phyloP scores from a whole-genome alignment of 1,140 invertebrate species.

The Capitella teleta region DNA sequence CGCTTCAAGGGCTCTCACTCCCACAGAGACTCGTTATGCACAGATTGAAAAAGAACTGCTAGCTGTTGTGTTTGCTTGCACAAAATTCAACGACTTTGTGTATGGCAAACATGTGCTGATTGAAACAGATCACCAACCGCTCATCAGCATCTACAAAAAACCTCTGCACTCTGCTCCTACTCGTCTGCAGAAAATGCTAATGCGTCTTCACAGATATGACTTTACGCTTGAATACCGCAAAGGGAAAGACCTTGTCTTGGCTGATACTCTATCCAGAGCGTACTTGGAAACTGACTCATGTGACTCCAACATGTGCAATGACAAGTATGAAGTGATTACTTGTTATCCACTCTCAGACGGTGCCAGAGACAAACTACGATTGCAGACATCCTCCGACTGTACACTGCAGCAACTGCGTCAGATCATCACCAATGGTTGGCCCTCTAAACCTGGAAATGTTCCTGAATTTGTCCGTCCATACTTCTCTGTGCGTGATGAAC shows the following conservation, averaged over 20 bases:
- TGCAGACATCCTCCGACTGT: background rate
- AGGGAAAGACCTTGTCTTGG: constrained; percentile 27
- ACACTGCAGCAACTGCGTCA: background rate
- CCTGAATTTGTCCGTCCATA: background rate
- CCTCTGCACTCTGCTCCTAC: constrained; percentile 29
- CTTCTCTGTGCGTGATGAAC: background rate
- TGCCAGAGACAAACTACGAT: background rate
- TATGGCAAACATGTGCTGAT: constrained; percentile 24
- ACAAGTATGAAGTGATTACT: background rate
- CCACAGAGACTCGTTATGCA: constrained; percentile 15
- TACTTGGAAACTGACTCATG: background rate
- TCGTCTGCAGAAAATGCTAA: constrained; percentile 40
- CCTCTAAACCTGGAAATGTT: background rate
- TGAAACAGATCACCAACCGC: constrained; percentile 34
- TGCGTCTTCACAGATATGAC: constrained; percentile 40
- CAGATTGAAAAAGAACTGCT: constrained; percentile 36
- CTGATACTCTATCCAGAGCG: background rate
- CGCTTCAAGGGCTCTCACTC: constrained; percentile 14
- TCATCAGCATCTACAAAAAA: constrained; percentile 39
- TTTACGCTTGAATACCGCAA: constrained; percentile 34
- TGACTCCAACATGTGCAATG: background rate
- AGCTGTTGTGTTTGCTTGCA: constrained; percentile 41
- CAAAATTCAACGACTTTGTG: constrained; percentile 36
- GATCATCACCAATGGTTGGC: background rate
- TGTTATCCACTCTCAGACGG: background rate